A percentile compares a stretch with the other conserved stretches of the same genome.
phyloP scores from a whole-genome alignment of 2,797 vertebrate genomes.

The Cossypha caffra region DNA sequence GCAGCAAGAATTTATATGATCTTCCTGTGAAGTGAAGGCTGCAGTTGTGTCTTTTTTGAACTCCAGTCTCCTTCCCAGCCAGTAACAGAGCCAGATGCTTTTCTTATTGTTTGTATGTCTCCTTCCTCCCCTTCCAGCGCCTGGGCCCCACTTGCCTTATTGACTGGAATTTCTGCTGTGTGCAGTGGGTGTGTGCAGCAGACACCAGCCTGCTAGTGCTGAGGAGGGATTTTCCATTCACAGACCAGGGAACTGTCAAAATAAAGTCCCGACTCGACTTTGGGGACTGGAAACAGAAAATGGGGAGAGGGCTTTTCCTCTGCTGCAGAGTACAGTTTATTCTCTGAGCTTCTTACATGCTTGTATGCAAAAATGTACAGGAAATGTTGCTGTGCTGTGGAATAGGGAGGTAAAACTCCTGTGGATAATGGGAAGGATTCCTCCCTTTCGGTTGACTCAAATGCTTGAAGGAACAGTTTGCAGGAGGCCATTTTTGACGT shows the following conservation, averaged over 20 bases:
- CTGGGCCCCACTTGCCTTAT: constrained; percentile 69
- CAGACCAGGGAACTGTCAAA: constrained; percentile 64
- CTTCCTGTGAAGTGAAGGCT: constrained; percentile 42
- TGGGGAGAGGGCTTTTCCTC: constrained; percentile 27
- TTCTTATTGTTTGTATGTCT: constrained; percentile 74
- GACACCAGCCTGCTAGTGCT: constrained; percentile 65
- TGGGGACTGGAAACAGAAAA: constrained; percentile 28
- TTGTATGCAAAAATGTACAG: neutral
- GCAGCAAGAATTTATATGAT: constrained; percentile 41
- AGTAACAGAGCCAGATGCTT: constrained; percentile 70
- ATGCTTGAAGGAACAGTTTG: constrained; percentile 50
- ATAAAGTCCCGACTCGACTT: constrained; percentile 64
- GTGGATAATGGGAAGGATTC: neutral
- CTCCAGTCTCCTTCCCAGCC: constrained; percentile 64
- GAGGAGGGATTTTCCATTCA: constrained; percentile 72
- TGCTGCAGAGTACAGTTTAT: neutral
- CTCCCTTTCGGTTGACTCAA: neutral
- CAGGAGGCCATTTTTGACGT: constrained; percentile 67
- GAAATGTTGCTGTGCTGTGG: neutral
- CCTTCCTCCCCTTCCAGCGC: constrained; percentile 69
- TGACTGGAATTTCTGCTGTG: constrained; percentile 74
- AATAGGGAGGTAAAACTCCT: neutral
- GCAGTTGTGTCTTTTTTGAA: constrained; percentile 41
- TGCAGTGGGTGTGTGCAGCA: constrained; percentile 73
- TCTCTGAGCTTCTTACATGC: accelerated